phyloP scores from a whole-genome alignment of 2,888 invertebrate species.

The Saturnia pavonia region DNA sequence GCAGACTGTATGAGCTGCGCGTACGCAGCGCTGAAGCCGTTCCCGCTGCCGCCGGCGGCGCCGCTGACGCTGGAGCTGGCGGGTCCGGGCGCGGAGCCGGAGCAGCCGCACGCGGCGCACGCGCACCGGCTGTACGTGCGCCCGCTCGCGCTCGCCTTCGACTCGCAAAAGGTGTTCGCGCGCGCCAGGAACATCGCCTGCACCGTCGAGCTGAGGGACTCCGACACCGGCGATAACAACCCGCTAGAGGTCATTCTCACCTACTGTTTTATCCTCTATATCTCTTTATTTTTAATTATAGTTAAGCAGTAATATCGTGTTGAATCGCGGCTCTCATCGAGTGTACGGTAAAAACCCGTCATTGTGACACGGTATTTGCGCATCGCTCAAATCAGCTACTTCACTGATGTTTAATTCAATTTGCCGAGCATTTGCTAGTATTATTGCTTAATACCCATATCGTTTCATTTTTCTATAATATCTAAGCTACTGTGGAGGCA shows the following conservation, averaged over 20 bases:
- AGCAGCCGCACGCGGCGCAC: conserved; percentile 92
- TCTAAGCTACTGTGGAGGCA: too few species aligned
- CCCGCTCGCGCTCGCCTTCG: conserved; percentile 92
- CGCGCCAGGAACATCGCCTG: conserved; percentile 97
- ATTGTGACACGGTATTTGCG: too few species aligned
- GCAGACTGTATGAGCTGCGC: conserved; percentile 93
- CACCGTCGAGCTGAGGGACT: conserved; percentile 92
- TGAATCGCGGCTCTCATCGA: too few species aligned
- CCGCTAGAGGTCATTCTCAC: conserved; percentile 85
- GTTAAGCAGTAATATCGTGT: too few species aligned
- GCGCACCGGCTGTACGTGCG: conserved; percentile 96
- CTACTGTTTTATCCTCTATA: background rate
- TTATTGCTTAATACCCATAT: too few species aligned
- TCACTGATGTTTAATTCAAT: too few species aligned
- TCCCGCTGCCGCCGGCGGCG: conserved; percentile 88
- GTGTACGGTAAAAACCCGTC: too few species aligned
- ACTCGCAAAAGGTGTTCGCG: conserved; percentile 94
- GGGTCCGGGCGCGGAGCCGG: conserved; percentile 87
- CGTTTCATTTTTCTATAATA: too few species aligned
- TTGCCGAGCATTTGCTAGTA: too few species aligned
- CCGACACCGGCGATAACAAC: conserved; percentile 83
- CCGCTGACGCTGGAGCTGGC: conserved; percentile 92
- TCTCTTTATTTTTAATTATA: background rate
- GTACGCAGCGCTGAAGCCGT: conserved; percentile 91
- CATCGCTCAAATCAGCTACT: too few species aligned